phyloP scores from a whole-genome alignment of 1,140 invertebrate species.

The Orussus abietinus region DNA sequence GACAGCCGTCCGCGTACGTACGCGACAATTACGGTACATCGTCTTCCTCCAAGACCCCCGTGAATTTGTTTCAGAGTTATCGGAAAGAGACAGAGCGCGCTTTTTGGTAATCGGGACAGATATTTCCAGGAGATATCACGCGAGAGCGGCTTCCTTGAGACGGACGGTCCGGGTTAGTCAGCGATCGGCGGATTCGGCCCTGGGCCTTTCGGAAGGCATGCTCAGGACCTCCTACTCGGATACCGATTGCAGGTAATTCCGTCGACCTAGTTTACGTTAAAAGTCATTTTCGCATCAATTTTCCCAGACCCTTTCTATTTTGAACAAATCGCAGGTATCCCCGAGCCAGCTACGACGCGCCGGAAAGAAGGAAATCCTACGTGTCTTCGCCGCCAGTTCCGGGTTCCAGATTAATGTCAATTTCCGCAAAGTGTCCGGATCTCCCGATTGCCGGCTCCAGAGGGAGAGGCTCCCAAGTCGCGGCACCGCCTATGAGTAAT shows the following conservation, averaged over 20 bases:
- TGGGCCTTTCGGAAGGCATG: slow-evolving; percentile 54
- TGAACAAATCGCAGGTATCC: too few species aligned
- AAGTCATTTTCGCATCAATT: slow-evolving; percentile 2
- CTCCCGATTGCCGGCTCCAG: slow-evolving; percentile 24
- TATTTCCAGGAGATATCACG: too few species aligned
- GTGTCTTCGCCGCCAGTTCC: too few species aligned
- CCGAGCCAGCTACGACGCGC: too few species aligned
- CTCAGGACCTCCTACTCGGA: slow-evolving; percentile 59
- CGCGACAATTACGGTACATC: background rate
- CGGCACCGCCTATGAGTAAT: too few species aligned
- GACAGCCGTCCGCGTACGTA: slow-evolving; percentile 25
- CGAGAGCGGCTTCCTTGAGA: slow-evolving; percentile 59
- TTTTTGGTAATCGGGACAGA: too few species aligned
- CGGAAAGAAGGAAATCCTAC: too few species aligned
- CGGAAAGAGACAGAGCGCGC: too few species aligned
- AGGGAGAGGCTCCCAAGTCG: too few species aligned
- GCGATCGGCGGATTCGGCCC: slow-evolving; percentile 62
- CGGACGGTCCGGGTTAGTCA: slow-evolving; percentile 67
- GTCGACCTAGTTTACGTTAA: slow-evolving; percentile 1
- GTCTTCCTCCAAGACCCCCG: background rate
- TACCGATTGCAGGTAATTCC: slow-evolving; percentile 55
- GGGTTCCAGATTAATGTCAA: too few species aligned
- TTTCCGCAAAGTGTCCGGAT: slow-evolving; percentile 47
- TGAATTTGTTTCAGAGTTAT: slow-evolving; percentile 16
- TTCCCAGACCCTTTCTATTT: too few species aligned